Conservation (phyloP, 2,888 invertebrate genomes). For the Neoitamus cyanurus region DNA sequence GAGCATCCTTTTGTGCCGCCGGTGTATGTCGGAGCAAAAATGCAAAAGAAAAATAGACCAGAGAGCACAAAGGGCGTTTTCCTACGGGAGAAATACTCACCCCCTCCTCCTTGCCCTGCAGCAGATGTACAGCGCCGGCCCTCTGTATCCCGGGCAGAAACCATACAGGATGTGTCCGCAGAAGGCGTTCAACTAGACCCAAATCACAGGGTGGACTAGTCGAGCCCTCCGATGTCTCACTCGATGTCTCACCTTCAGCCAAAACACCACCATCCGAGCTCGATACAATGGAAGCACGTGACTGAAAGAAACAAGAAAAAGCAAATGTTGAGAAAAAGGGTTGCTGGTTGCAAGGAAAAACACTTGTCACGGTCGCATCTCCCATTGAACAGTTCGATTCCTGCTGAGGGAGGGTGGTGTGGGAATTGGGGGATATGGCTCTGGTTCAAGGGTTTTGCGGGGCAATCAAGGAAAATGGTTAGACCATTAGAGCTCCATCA, state of each 20-base stretch:
- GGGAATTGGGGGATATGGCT: background rate
- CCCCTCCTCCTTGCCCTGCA: constrained; percentile 94
- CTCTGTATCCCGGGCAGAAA: constrained; percentile 93
- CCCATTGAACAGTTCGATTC: background rate
- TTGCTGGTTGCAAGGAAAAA: background rate
- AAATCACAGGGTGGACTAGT: constrained; percentile 83
- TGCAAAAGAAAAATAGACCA: background rate
- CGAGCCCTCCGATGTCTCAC: constrained; percentile 71
- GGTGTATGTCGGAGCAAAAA: background rate
- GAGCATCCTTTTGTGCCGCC: background rate
- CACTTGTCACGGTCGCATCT: constrained; percentile 7
- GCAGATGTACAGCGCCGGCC: constrained; percentile 91
- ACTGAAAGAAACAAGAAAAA: constrained; percentile 58
- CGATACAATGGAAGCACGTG: constrained; percentile 66
- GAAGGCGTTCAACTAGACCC: constrained; percentile 85
- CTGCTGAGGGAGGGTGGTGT: background rate
- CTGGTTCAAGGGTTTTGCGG: constrained; percentile 16
- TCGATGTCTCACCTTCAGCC: constrained; percentile 71
- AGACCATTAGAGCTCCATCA: constrained; percentile 53
- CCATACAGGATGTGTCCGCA: constrained; percentile 95
- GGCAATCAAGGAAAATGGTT: constrained; percentile 52
- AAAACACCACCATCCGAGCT: constrained; percentile 71
- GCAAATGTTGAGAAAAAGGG: background rate
- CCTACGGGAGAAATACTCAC: constrained; percentile 68
- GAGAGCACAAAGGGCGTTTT: background rate